phyloP scores from a whole-genome alignment of 2,113 vertebrate genomes.

The Glaucidium brasilianum region DNA sequence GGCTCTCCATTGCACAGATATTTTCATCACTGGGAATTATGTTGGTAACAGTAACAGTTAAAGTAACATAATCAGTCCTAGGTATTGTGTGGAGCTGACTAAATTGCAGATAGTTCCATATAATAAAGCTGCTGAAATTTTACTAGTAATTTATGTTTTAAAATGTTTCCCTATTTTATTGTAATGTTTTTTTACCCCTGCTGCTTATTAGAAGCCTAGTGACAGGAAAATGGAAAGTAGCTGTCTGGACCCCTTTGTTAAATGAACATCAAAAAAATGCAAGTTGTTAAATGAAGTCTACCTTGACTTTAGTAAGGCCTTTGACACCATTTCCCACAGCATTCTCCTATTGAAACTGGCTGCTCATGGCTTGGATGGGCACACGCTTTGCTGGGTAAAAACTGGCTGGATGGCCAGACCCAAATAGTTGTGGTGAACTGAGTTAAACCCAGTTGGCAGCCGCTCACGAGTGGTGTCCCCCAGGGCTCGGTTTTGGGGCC shows the following conservation, averaged over 20 bases:
- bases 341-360: no score
- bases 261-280: not conserved
- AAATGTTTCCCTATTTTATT: not conserved
- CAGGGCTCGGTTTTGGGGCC: no score
- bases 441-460: no score
- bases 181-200: not conserved
- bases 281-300: not conserved
- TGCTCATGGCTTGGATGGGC: no score
- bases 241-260: not conserved
- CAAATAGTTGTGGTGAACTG: no score
- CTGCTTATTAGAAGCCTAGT: not conserved
- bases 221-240: not conserved
- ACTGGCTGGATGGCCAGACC: no score
- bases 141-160: not conserved
- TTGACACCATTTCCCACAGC: no score
- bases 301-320: no score
- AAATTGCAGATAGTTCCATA: not conserved
- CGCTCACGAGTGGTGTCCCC: no score
- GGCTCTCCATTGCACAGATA: not conserved
- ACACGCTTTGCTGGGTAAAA: no score
- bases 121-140: not conserved
- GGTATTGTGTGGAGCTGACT: not conserved
- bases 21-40: not conserved
- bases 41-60: not conserved
- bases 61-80: not conserved